These are phyloP conservation scores for Actias luna DNA, from an alignment of 2,888 invertebrate genomes.

Conservation along the genomic window DNA sequence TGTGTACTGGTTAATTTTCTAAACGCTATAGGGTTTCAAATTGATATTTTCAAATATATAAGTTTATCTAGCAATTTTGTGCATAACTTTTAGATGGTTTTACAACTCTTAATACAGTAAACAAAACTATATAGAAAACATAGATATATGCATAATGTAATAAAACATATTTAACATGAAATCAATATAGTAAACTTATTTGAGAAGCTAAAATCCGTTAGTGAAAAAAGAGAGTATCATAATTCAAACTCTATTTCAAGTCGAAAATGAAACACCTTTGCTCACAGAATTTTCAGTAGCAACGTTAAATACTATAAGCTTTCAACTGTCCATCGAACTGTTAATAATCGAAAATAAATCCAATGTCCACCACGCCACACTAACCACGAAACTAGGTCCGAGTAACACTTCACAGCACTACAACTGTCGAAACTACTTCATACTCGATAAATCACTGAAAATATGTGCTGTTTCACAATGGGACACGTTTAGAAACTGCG, in stretches of 20 bases:
- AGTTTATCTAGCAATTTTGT: no score
- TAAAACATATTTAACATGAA: neutral
- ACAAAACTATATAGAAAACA: no score
- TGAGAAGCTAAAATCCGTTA: neutral
- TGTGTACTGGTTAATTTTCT: no score
- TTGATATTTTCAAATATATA: no score
- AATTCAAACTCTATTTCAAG: neutral
- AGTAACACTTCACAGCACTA: neutral
- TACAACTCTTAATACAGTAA: no score
- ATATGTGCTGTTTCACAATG: neutral
- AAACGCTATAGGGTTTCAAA: no score
- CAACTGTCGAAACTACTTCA: slow-evolving; percentile 4
- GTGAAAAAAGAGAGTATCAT: neutral
- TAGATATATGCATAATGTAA: no score
- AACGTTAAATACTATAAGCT: neutral
- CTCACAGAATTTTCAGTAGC: neutral
- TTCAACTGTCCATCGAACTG: neutral
- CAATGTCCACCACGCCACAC: neutral
- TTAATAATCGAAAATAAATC: neutral
- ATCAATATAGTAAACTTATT: neutral
- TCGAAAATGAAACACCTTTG: neutral
- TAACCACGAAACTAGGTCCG: neutral
- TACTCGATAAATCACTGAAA: slow-evolving; percentile 6
- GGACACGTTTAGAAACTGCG: slow-evolving; percentile 22
- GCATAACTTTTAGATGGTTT: no score